These are phyloP conservation scores for Cyanistes caeruleus DNA, from an alignment of 2,113 vertebrate genomes.

Conservation along the genomic window DNA sequence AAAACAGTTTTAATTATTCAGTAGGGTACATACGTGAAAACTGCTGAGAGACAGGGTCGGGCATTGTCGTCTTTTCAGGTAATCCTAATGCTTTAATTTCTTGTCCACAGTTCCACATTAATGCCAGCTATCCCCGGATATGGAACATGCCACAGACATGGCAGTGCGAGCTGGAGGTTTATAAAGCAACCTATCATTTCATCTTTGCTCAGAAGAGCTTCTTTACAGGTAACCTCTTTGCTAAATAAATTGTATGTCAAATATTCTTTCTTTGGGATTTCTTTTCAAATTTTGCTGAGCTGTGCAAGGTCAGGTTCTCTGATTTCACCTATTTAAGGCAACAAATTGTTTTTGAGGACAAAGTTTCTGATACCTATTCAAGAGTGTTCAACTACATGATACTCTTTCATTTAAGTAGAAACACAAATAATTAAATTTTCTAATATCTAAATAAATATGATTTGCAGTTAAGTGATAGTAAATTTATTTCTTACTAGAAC, in stretches of 20 bases:
- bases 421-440: not conserved
- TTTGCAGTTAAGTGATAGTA: not conserved
- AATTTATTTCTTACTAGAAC: not conserved
- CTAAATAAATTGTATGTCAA: not conserved
- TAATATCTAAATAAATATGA: not conserved
- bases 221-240: conserved; percentile 86
- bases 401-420: not conserved
- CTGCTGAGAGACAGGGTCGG: conserved; percentile 31
- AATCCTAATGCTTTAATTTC: conserved; percentile 42
- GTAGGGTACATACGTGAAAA: not conserved
- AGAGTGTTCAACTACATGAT: not conserved
- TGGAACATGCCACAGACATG: conserved; percentile 99
- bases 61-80: not conserved
- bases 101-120: conserved; percentile 90
- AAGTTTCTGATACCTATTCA: not conserved
- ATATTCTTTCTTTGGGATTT: not conserved
- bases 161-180: conserved; percentile 97
- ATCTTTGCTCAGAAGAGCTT: conserved; percentile 99
- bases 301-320: not conserved
- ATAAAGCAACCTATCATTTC: conserved; percentile 98
- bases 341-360: not conserved
- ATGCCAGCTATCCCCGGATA: conserved; percentile 89
- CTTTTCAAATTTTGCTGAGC: not conserved
- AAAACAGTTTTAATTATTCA: conserved; percentile 67
- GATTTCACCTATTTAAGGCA: not conserved